A percentile compares a stretch with the other conserved stretches of the same genome.
Conservation (phyloP, 2,113 vertebrate genomes). For the Oncorhynchus kisutch region DNA sequence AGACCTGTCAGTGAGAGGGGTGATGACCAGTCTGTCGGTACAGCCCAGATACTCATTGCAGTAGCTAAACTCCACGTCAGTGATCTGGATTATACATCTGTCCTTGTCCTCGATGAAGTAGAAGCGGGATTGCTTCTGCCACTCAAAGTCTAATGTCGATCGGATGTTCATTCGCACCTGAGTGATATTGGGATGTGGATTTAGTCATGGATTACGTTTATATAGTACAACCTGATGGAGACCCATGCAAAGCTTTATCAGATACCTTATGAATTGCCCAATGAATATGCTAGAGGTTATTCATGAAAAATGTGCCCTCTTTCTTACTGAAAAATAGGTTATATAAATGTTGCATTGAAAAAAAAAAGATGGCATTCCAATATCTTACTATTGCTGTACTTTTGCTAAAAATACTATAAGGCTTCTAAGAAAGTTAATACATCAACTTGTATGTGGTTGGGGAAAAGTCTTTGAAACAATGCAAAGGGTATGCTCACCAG, state of each 20-base stretch:
- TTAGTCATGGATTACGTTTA: not conserved
- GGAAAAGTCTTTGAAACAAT: not conserved
- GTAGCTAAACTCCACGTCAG: constrained; percentile 89
- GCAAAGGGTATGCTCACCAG: constrained; percentile 71
- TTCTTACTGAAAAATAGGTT: not conserved
- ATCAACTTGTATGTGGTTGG: not conserved
- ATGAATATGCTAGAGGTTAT: not conserved
- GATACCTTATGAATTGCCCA: not conserved
- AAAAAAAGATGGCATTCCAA: not conserved
- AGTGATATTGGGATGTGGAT: constrained; percentile 14
- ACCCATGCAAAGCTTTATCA: not conserved
- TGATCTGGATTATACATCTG: constrained; percentile 82
- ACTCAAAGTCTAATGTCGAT: constrained; percentile 83
- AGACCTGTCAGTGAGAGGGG: constrained; percentile 88
- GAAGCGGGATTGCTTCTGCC: constrained; percentile 90
- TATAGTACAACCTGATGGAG: not conserved
- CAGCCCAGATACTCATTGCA: constrained; percentile 93
- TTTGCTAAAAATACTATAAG: not conserved
- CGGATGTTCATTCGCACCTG: constrained; percentile 85
- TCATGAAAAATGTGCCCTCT: no score
- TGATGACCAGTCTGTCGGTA: constrained; percentile 90
- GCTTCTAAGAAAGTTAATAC: not conserved
- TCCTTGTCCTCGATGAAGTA: constrained; percentile 86
- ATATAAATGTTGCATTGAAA: not conserved
- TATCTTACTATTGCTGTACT: not conserved